These are phyloP conservation scores for Apeira syringaria DNA, from an alignment of 2,888 invertebrate species.

Conservation along the genomic window DNA sequence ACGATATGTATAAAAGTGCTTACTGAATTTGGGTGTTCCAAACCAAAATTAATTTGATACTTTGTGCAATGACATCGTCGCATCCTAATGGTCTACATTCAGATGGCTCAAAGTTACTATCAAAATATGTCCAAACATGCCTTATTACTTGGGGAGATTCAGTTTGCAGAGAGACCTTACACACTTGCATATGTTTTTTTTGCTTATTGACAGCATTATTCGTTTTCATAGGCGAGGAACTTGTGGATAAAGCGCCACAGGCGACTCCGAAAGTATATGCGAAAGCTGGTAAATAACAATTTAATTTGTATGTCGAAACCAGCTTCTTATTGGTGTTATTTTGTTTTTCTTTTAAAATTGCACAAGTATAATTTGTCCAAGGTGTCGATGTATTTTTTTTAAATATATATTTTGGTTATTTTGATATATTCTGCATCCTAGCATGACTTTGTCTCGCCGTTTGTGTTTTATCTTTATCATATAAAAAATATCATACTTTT, in stretches of 20 bases:
- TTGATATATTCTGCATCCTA: too few relatives aligned
- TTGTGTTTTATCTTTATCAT: background rate
- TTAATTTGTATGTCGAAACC: constrained; percentile 4
- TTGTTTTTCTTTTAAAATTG: constrained; percentile 4
- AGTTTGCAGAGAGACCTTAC: background rate
- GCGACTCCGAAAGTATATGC: constrained; percentile 17
- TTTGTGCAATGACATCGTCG: too few relatives aligned
- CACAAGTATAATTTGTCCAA: too few relatives aligned
- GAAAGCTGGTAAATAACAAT: constrained; percentile 13
- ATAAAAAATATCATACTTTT: too few relatives aligned
- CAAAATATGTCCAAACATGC: too few relatives aligned
- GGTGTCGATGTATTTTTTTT: too few relatives aligned
- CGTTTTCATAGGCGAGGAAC: constrained; percentile 18
- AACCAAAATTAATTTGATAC: too few relatives aligned
- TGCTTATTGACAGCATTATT: constrained; percentile 13
- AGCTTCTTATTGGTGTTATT: constrained; percentile 7
- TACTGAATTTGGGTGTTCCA: too few relatives aligned
- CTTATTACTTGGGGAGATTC: constrained; percentile 17
- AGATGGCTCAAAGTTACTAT: too few relatives aligned
- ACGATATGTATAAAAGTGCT: too few relatives aligned
- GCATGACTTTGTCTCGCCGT: constrained; percentile 2
- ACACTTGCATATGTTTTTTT: constrained; percentile 8
- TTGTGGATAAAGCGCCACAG: constrained; percentile 20
- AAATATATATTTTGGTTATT: too few relatives aligned
- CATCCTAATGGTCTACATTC: too few relatives aligned